A percentile compares a stretch with the other conserved stretches of the same genome.
phyloP scores from a whole-genome alignment of 2,797 vertebrate species.

The Danio albolineatus region DNA sequence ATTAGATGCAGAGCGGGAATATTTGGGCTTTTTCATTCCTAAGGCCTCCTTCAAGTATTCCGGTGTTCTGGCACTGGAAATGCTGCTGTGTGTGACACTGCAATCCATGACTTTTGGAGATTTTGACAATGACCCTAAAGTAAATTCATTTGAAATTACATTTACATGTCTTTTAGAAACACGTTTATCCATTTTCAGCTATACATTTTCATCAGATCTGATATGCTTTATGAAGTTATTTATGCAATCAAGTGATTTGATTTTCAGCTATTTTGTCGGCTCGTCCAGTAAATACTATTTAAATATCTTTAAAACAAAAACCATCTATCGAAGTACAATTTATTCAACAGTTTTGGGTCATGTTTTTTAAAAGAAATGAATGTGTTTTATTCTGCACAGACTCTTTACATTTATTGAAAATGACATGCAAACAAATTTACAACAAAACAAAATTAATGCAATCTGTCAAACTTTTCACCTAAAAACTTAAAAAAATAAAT shows the following conservation, averaged over 20 bases:
- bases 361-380: too few species aligned
- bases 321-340: neutral
- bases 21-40: constrained; percentile 81
- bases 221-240: neutral
- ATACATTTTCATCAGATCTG: neutral
- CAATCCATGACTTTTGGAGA: constrained; percentile 70
- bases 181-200: neutral
- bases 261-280: neutral
- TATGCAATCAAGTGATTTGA: neutral
- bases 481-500: too few species aligned
- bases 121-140: constrained; percentile 64
- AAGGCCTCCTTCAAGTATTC: constrained; percentile 84
- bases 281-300: neutral
- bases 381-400: too few species aligned
- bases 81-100: constrained; percentile 63
- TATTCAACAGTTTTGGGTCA: too few species aligned
- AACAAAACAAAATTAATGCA: too few species aligned
- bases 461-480: too few species aligned
- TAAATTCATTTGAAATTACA: neutral
- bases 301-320: neutral
- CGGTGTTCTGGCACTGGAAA: constrained; percentile 64
- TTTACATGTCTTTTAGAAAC: constrained; percentile 3
- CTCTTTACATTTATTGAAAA: too few species aligned
- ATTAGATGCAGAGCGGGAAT: constrained; percentile 76
- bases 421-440: too few species aligned